These are phyloP conservation scores for Eupelmus urozonus DNA, from an alignment of 2,888 invertebrate species.

Conservation along the genomic window DNA sequence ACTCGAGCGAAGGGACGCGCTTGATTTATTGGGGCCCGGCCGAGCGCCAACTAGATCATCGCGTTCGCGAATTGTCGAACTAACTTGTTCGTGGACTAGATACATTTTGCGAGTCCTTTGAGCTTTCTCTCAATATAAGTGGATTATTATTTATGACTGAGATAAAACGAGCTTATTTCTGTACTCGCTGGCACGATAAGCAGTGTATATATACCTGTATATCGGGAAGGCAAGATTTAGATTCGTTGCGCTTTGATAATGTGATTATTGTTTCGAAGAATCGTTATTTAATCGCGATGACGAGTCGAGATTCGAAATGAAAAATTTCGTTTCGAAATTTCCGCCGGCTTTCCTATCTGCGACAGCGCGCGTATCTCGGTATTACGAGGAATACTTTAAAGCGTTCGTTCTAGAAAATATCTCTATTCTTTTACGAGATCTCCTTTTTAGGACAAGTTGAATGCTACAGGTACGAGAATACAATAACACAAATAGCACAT, in stretches of 20 bases:
- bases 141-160: neutral
- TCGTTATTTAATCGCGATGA: neutral
- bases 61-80: neutral
- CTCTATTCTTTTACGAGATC: too few species aligned
- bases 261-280: slow-evolving; percentile 10
- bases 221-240: too few species aligned
- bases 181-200: neutral
- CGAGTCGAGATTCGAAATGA: neutral
- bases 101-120: too few species aligned
- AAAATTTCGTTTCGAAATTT: neutral
- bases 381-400: too few species aligned
- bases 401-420: too few species aligned
- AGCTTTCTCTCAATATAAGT: neutral
- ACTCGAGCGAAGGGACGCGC: neutral
- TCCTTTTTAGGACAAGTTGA: too few species aligned
- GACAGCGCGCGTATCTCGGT: too few species aligned
- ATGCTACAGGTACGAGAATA: neutral
- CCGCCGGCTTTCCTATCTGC: too few species aligned
- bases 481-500: too few species aligned
- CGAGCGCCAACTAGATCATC: slow-evolving; percentile 40
- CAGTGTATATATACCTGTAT: too few species aligned
- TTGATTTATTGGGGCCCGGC: slow-evolving; percentile 6
- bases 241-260: neutral
- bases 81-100: neutral
- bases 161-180: too few species aligned